These are phyloP conservation scores for Hoplostethus mediterraneus DNA, from an alignment of 2,797 vertebrate genomes.

Conservation along the genomic window DNA sequence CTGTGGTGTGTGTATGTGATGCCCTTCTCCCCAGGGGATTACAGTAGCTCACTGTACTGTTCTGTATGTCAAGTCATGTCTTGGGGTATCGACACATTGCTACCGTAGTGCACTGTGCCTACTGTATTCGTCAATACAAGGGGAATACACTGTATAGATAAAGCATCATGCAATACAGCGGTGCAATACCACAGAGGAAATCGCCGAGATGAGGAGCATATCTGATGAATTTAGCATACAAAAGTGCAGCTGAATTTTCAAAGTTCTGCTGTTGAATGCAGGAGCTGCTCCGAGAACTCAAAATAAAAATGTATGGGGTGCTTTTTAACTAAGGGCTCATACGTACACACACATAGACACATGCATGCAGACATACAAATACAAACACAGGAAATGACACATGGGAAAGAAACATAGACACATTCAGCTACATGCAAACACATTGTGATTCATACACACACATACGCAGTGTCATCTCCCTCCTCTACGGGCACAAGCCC, in stretches of 20 bases:
- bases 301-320: conserved; percentile 45
- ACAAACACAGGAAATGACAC: too few species aligned
- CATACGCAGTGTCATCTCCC: conserved; percentile 5
- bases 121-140: conserved; percentile 42
- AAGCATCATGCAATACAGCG: conserved; percentile 29
- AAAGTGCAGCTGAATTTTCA: conserved; percentile 47
- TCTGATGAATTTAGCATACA: conserved; percentile 63
- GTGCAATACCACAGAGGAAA: conserved; percentile 42
- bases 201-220: conserved; percentile 50
- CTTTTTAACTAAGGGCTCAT: conserved; percentile 35
- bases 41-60: conserved; percentile 35
- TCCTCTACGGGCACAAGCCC: too few species aligned
- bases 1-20: conserved; percentile 57
- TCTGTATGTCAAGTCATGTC: conserved; percentile 56
- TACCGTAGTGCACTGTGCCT: conserved; percentile 22
- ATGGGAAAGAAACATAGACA: too few species aligned
- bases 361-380: not conserved
- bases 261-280: conserved; percentile 45
- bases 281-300: conserved; percentile 34
- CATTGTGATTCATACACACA: not conserved
- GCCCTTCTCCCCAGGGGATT: conserved; percentile 60
- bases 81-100: conserved; percentile 56
- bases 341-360: conserved; percentile 19
- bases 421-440: not conserved
- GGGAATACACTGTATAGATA: conserved; percentile 49